These are phyloP conservation scores for Drosophila auraria DNA, from an alignment of 1,140 invertebrate genomes.

Conservation along the genomic window DNA sequence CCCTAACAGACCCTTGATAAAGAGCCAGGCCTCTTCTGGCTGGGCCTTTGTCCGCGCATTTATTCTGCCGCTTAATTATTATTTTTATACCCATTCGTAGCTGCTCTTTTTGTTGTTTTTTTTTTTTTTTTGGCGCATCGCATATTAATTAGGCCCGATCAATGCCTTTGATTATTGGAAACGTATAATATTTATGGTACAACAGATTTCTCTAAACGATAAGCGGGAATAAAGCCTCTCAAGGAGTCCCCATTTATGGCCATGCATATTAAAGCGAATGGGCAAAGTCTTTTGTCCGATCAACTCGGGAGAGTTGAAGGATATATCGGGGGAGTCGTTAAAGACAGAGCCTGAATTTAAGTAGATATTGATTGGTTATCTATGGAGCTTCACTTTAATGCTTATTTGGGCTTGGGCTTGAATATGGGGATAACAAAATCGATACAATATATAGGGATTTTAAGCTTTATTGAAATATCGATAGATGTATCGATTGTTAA, in stretches of 20 bases:
- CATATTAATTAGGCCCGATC: constrained; percentile 63
- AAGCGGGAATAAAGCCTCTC: constrained; percentile 29
- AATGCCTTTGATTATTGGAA: constrained; percentile 53
- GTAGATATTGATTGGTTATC: constrained; percentile 17
- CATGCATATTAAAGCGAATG: constrained; percentile 61
- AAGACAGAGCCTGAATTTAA: constrained; percentile 30
- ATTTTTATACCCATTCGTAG: constrained; percentile 37
- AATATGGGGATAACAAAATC: not conserved
- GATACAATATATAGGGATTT: not conserved
- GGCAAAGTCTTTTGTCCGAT: constrained; percentile 32
- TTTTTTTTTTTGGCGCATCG: constrained; percentile 39
- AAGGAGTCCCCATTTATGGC: constrained; percentile 54
- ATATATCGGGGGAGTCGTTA: constrained; percentile 42
- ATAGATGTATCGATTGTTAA: not conserved
- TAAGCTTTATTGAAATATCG: not conserved
- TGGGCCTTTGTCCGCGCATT: constrained; percentile 8
- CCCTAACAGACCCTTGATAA: constrained; percentile 44
- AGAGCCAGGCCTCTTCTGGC: constrained; percentile 10
- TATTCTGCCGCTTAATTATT: constrained; percentile 55
- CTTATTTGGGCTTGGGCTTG: not conserved
- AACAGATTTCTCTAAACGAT: constrained; percentile 62
- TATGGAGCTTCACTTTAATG: constrained; percentile 2
- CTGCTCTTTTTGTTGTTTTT: constrained; percentile 2
- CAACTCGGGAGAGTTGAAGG: constrained; percentile 15
- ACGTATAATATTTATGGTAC: constrained; percentile 49